A percentile compares a stretch with the other conserved stretches of the same genome.
phyloP scores from a whole-genome alignment of 2,888 invertebrate genomes.

The Euspilapteryx auroguttella region DNA sequence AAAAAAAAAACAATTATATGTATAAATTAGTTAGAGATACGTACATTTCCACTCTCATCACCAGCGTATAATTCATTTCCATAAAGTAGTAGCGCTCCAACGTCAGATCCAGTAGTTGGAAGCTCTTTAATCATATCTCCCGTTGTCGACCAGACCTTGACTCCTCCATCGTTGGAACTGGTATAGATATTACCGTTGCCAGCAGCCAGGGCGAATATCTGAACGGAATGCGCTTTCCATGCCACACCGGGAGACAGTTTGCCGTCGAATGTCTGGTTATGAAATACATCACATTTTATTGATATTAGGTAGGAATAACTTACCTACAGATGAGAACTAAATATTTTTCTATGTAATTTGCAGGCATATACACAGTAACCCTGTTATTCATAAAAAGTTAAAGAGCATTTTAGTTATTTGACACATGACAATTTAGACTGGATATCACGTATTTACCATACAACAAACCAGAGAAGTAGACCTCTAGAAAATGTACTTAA shows the following conservation, averaged over 20 bases:
- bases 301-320: no score
- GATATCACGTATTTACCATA: no score
- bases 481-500: no score
- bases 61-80: conserved; percentile 58
- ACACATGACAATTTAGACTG: no score
- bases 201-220: conserved; percentile 62
- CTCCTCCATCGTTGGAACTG: conserved; percentile 65
- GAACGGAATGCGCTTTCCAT: conserved; percentile 64
- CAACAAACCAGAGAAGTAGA: no score
- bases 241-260: conserved; percentile 20
- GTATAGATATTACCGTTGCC: conserved; percentile 55
- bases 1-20: no score
- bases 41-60: conserved; percentile 66
- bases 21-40: no score
- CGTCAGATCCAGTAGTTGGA: conserved; percentile 34
- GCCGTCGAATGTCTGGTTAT: conserved; percentile 30
- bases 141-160: conserved; percentile 54
- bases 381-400: no score
- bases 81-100: conserved; percentile 24
- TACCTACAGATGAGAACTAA: no score
- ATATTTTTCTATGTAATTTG: neutral
- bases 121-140: conserved; percentile 33
- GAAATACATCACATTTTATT: no score
- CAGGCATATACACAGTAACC: no score
- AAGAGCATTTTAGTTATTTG: no score